Evolutionary conservation across 1,140 invertebrate genomes (phyloP).

Genomic region (Orius insidiosus): DNA sequence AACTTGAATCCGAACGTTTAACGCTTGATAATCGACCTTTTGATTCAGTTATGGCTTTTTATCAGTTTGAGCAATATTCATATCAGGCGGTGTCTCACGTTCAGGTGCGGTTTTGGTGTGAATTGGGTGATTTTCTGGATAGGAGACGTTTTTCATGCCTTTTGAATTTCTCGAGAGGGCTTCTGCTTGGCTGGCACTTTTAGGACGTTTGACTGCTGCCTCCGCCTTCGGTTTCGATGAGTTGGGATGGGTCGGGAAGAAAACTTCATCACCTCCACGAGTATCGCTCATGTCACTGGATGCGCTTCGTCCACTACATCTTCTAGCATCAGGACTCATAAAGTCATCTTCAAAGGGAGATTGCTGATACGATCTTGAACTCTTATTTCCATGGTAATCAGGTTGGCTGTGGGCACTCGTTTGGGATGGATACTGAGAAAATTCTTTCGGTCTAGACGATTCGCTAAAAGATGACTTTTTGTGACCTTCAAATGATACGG

Average conservation of each 20-base stretch:
- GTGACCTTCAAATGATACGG: constrained; percentile 11
- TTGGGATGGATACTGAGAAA: neutral
- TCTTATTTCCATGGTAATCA: constrained; percentile 3
- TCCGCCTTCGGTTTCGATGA: neutral
- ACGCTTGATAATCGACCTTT: constrained; percentile 20
- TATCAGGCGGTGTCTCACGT: constrained; percentile 8
- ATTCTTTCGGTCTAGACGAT: neutral
- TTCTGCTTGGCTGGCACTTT: constrained; percentile 12
- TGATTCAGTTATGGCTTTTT: constrained; percentile 4
- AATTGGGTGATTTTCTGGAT: neutral
- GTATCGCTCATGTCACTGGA: constrained; percentile 24
- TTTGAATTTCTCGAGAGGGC: neutral
- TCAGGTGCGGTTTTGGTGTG: constrained; percentile 14
- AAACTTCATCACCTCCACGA: constrained; percentile 20
- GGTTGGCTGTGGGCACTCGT: neutral
- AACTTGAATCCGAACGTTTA: constrained; percentile 26
- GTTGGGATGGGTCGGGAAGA: constrained; percentile 6
- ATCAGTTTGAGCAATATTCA: constrained; percentile 12
- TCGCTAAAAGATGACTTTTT: constrained; percentile 10
- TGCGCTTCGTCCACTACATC: constrained; percentile 20
- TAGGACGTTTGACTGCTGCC: constrained; percentile 1
- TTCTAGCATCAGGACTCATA: constrained; percentile 31
- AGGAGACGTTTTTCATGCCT: neutral
- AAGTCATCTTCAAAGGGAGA: constrained; percentile 58
- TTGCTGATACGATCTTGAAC: constrained; percentile 25